Conservation (phyloP, 2,797 vertebrate genomes). For the Sebastolobus alascanus region DNA sequence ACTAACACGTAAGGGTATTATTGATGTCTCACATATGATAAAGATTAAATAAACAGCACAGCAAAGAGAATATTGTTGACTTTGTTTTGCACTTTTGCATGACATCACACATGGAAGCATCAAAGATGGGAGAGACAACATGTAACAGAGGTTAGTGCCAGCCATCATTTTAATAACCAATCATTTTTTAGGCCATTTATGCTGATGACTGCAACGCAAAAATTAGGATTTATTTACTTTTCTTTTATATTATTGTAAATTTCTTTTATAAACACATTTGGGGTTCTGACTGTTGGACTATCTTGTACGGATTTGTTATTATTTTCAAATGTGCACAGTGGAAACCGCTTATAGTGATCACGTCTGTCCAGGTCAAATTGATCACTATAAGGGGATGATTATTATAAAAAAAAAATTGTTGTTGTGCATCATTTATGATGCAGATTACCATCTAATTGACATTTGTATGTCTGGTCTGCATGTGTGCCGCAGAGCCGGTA, state of each 20-base stretch:
- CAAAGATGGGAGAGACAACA: background rate
- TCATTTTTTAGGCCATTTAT: background rate
- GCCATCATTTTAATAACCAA: background rate
- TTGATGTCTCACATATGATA: background rate
- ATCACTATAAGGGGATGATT: too few relatives aligned
- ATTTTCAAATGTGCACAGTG: background rate
- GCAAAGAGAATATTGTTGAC: background rate
- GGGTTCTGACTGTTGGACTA: too few relatives aligned
- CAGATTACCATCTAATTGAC: too few relatives aligned
- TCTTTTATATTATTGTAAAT: background rate
- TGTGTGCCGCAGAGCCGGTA: too few relatives aligned
- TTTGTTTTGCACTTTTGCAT: background rate
- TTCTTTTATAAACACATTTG: background rate
- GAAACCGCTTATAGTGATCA: too few relatives aligned
- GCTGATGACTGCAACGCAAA: background rate
- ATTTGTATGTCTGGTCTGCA: too few relatives aligned
- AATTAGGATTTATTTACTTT: background rate
- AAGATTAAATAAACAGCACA: background rate
- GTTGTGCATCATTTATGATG: too few relatives aligned
- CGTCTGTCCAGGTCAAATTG: too few relatives aligned
- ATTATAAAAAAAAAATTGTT: too few relatives aligned
- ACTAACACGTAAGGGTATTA: background rate
- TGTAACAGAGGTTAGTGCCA: background rate
- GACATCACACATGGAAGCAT: background rate
- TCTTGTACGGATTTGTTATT: background rate